Base-by-base conservation (phyloP, 2,797 vertebrate genomes). In the Pseudochaenichthys georgianus region DNA sequence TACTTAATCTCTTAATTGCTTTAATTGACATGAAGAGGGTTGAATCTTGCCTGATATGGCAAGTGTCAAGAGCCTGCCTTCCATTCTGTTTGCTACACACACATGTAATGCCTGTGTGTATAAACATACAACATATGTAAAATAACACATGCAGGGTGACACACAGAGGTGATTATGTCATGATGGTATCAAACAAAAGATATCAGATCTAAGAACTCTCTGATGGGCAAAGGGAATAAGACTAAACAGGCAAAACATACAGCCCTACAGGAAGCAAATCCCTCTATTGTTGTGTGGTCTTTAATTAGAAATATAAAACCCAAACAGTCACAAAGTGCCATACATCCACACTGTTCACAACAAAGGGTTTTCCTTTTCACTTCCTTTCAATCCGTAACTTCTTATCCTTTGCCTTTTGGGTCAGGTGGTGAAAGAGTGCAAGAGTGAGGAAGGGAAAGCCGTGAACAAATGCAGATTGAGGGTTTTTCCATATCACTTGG, bases 1-100 rank as follows among this genome's bases (percentile, higher is more conserved):
- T 66, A 57, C 78, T 82, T 93, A 93, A 93, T 93, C 90, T 90
- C 82, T 83, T 90, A 92, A 93, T 93, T 93, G 89, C 87, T 89
- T 90, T 92, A 91, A 93, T 89, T 93, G 83, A 93, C 87, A 92
- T 89, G 75, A 90, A 91, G 82, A 84, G 72, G 51, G 78, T 79
- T 80, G 75, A 80, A 64, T 63, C 70, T 63, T 53, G 60, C 45
- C 79, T 82, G 67, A 89, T 88, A 74, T 67, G 69, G 57, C 53
- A 81, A 85, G 83, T 81, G 82, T 88, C 81, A 86, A 86, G 76
- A 82, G 74, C 53, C 34, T 51, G 48, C 21, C 51, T 61, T 68
- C 59, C 38, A 71, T 64, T 13, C 41, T 28, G 69, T 75, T 48
- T 47, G 59, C 55, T 7, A 9, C 34, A 78, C 65, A 64, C 47